Conservation (phyloP, 2,113 vertebrate genomes). For the Catharus minimus region DNA sequence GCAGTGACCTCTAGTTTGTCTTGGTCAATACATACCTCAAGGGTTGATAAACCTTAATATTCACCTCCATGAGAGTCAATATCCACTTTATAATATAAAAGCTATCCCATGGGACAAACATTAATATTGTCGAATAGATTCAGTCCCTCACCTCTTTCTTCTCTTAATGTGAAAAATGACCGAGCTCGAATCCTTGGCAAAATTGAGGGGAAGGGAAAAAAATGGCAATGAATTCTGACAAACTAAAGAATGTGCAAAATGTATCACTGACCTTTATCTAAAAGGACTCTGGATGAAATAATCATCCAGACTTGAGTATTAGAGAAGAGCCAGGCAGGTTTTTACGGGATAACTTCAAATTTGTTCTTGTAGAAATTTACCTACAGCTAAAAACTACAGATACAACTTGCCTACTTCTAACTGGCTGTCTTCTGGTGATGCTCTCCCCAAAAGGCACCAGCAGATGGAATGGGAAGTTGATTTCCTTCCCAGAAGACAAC, state of each 20-base stretch:
- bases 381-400: not conserved
- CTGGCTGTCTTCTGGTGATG: not conserved
- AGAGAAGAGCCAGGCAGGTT: not conserved
- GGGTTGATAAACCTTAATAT: constrained; percentile 63
- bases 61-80: constrained; percentile 60
- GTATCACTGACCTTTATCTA: not conserved
- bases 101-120: constrained; percentile 31
- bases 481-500: not conserved
- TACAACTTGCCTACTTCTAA: not conserved
- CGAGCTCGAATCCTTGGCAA: not conserved
- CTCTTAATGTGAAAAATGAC: constrained; percentile 24
- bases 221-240: not conserved
- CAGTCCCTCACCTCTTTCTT: constrained; percentile 8
- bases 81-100: constrained; percentile 47
- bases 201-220: not conserved
- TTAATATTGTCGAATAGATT: constrained; percentile 1
- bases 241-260: not conserved
- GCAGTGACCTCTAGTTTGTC: constrained; percentile 55
- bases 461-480: not conserved
- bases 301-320: not conserved
- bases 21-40: constrained; percentile 51
- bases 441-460: not conserved
- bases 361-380: not conserved
- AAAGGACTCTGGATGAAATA: not conserved
- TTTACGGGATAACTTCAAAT: not conserved